These are phyloP conservation scores for Panthera tigris DNA, from an alignment of 2,113 vertebrate species.

Conservation along the genomic window DNA sequence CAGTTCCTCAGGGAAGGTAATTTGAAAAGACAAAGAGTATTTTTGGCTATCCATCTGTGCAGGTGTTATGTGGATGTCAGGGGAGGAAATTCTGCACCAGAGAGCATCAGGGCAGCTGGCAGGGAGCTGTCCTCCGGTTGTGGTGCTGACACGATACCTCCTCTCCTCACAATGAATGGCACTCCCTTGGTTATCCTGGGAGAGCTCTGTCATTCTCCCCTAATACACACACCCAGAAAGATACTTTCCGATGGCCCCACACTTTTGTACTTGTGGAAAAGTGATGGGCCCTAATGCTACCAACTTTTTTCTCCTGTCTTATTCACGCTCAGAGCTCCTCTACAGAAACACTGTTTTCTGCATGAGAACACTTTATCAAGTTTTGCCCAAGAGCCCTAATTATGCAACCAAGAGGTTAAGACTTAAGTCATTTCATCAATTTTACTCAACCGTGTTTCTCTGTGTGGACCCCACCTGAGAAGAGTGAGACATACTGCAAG, in stretches of 20 bases:
- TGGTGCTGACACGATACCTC: background rate
- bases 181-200: background rate
- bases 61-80: background rate
- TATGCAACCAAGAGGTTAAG: background rate
- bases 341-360: background rate
- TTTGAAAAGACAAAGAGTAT: background rate
- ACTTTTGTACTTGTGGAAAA: background rate
- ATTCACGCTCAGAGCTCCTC: background rate
- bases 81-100: background rate
- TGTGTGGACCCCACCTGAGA: background rate
- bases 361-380: background rate
- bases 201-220: background rate
- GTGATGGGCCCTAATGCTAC: background rate
- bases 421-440: background rate
- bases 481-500: background rate
- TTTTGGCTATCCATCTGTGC: background rate
- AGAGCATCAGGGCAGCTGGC: no score
- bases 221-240: background rate
- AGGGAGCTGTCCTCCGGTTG: background rate
- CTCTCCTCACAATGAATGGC: background rate
- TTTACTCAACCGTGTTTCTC: background rate
- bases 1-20: background rate
- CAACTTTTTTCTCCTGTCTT: background rate
- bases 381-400: background rate
- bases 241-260: background rate